Evolutionary conservation across 2,113 vertebrate species (phyloP), one percentile per base, ranked within the genome.

Genomic region (Melanerpes aurifrons): DNA sequence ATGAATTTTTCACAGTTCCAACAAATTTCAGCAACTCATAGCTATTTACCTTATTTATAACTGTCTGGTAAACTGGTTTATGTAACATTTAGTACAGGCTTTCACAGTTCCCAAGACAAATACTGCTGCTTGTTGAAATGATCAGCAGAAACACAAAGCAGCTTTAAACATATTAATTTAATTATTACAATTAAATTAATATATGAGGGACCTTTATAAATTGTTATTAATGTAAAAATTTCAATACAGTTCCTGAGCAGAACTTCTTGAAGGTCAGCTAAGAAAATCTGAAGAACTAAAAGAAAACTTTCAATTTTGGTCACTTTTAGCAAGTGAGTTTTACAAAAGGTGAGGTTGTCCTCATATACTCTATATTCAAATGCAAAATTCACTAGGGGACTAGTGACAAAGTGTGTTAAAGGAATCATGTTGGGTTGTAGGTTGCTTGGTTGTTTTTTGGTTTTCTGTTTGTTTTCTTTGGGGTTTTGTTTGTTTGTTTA

Each of bases 11-110:
- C 40, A 71, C 45, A 87, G 29, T 89, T 89, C 35, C n/a, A 73
- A 79, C 68, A 89, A 82, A 91, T 94, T 96, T 92, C 75, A 82
- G 67, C n/a, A 87, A 57, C 57, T 91, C 35, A 53, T 57, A 80
- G n/a, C 47, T 74, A 73, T 95, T 92, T 89, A 87, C 28, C 53
- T 95, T 94, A 79, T 95, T 96, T 91, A 89, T 94, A 95, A 82
- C 90, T 89, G 47, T 89, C 85, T 92, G 59, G 48, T 69, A 82
- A 67, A 62, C 50, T 85, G 74, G 58, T 94, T 82, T 82, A 89
- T 92, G 68, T 87, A 91, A 82, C 78, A 59, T 89, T 91, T 82
- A 91, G 59, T 72, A 79, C 22, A 85, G 45, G 22, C 40, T 91
- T 92, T 87, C 64, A 79, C 56, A 85, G 68, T 80, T 92, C 82